These are phyloP conservation scores for Sinosuthora webbiana DNA, from an alignment of 2,113 vertebrate genomes.

Conservation along the genomic window DNA sequence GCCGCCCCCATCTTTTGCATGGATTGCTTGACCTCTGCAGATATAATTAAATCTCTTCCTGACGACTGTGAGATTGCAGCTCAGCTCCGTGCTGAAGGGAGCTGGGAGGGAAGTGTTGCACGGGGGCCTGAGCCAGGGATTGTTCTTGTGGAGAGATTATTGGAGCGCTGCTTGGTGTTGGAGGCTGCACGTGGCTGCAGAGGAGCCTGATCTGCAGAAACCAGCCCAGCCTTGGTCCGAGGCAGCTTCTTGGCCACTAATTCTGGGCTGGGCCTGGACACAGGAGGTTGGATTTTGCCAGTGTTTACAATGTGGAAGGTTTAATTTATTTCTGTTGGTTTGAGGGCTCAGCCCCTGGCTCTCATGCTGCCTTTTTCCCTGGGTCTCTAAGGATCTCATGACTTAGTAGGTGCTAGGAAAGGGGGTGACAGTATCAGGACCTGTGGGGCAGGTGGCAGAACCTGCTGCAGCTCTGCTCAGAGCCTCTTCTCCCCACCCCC, in stretches of 20 bases:
- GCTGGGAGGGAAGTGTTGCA: neutral
- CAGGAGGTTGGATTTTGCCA: neutral
- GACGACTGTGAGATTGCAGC: neutral
- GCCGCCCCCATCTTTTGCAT: neutral
- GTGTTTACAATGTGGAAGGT: neutral
- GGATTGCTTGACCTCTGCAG: slow-evolving; percentile 33
- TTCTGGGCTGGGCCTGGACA: neutral
- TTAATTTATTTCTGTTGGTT: neutral
- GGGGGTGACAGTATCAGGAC: fast-evolving
- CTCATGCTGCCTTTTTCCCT: fast-evolving
- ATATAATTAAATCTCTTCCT: slow-evolving; percentile 40
- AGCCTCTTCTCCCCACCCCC: neutral
- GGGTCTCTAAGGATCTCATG: neutral
- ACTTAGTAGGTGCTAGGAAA: neutral
- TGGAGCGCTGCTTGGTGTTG: neutral
- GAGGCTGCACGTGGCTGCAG: neutral
- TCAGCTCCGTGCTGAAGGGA: neutral
- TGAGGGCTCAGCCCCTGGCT: neutral
- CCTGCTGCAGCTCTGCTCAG: neutral
- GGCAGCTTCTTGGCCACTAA: neutral
- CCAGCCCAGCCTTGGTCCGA: neutral
- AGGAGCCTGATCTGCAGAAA: neutral
- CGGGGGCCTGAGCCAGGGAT: neutral
- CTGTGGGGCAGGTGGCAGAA: fast-evolving
- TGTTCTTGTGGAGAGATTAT: neutral